Base-by-base conservation (phyloP, 2,113 vertebrate species). In the Gorsachius goisagi region DNA sequence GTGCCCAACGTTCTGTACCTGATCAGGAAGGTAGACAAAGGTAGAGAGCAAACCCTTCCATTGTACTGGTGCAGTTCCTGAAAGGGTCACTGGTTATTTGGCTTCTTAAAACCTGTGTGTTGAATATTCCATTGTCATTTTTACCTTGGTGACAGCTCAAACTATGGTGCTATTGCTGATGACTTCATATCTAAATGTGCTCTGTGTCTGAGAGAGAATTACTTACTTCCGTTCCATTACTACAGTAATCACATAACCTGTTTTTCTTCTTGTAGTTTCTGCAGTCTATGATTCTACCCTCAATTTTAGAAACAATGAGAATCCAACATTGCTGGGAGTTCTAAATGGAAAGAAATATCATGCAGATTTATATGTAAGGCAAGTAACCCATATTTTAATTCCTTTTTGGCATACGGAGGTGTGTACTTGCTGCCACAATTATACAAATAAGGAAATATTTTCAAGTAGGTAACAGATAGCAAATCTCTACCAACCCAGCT, bases 211-310 rank as follows among this genome's bases (percentile, higher is more conserved):
- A 85, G 52, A 93, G 12, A 89, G 16, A 74, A 64, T 66, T 6
- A 26, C 9, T 85, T 68, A 50, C 21, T 81, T 81, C 32, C 28
- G 18, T 62, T 94, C 30, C 73, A 3, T 50, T 78, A 11, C 58
- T 83, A 24, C 12, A 67, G 19, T 62, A 83, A 73, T 81, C 19
- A 71, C 35, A 77, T 64, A 83, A 90, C n/a, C 93, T 80, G 95
- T 77, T 95, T 96, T 76, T 97, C 26, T 97, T 94, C 90, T 94
- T 98, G 71, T 97, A 99, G 99, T 98, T 97, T 98, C 98, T 95
- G 99, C 99, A 93, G 99, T 99, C 91, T 99, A 99, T 96, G 99
- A 99, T 97, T 99, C 98, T 97, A 99, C 99, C 12, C 98, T 99
- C 95, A 99, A 99, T 98, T 99, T 99, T 98, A 99, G 98, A 98